A percentile compares a stretch with the other conserved stretches of the same genome.
These are phyloP conservation scores for Folsomia manolachei DNA, from an alignment of 2,888 invertebrate species.

Conservation along the genomic window DNA sequence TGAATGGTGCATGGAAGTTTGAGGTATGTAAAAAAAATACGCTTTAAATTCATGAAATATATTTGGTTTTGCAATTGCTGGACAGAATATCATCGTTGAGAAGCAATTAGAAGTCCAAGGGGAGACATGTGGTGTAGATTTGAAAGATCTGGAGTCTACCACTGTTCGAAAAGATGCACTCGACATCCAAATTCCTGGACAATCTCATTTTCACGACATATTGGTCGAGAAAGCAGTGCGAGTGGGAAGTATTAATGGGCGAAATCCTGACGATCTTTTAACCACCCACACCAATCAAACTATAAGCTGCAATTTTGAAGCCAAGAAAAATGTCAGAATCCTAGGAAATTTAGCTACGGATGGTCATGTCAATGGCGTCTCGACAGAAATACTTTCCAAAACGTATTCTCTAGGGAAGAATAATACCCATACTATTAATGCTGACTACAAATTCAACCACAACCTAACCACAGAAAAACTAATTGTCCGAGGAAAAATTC, in stretches of 20 bases:
- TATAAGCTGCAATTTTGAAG: constrained; percentile 5
- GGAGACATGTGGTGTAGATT: constrained; percentile 34
- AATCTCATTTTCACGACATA: constrained; percentile 22
- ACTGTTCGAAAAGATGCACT: constrained; percentile 27
- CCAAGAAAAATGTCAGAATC: constrained; percentile 4
- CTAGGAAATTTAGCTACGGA: constrained; percentile 15
- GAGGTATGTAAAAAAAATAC: constrained; percentile 14
- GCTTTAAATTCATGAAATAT: too few relatives aligned
- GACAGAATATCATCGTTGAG: constrained; percentile 22
- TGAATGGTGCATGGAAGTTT: constrained; percentile 21
- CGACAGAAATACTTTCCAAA: neutral
- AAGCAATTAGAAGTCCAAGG: constrained; percentile 19
- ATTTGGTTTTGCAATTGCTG: neutral
- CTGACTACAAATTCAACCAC: neutral
- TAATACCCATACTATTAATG: neutral
- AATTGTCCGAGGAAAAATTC: neutral
- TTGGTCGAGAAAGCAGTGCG: constrained; percentile 15
- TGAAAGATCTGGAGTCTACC: constrained; percentile 26
- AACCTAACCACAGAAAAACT: neutral
- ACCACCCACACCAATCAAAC: constrained; percentile 24
- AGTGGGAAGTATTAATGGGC: constrained; percentile 22
- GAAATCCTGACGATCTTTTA: constrained; percentile 24
- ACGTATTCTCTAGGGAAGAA: neutral
- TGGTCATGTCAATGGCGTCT: constrained; percentile 1
- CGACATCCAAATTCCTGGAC: constrained; percentile 23